These are phyloP conservation scores for Acanthurus lineatus DNA, from an alignment of 2,797 vertebrate species.

Conservation along the genomic window DNA sequence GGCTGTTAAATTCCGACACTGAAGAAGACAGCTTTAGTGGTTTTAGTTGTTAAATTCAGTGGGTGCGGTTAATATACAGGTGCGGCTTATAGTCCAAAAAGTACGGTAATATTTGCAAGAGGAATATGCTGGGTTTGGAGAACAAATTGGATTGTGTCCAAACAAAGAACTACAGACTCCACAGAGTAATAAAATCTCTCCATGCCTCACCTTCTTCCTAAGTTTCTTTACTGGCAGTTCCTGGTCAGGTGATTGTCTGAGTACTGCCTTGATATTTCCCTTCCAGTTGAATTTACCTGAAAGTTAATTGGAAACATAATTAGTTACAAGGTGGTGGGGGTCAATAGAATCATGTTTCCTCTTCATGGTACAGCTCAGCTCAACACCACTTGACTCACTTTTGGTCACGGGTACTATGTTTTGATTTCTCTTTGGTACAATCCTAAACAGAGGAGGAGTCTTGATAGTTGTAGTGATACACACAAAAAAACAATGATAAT, in stretches of 20 bases:
- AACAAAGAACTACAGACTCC: not conserved
- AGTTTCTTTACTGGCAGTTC: slow-evolving; percentile 94
- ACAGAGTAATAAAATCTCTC: not conserved
- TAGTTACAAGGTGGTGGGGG: not conserved
- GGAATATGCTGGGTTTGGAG: not conserved
- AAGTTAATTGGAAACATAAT: slow-evolving; percentile 28
- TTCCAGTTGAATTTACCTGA: slow-evolving; percentile 98
- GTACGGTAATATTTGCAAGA: not conserved
- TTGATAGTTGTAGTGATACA: too few species aligned
- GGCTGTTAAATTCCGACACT: too few species aligned
- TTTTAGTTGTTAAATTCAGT: too few species aligned
- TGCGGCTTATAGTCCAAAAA: too few species aligned
- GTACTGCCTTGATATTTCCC: slow-evolving; percentile 92
- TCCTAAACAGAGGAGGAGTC: not conserved
- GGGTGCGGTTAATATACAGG: too few species aligned
- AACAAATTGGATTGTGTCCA: not conserved
- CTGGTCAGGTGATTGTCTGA: slow-evolving; percentile 90
- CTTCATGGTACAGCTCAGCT: not conserved
- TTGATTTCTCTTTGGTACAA: too few species aligned
- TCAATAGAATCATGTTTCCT: not conserved
- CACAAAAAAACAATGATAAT: not conserved
- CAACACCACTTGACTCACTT: not conserved
- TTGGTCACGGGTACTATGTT: not conserved
- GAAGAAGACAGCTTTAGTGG: too few species aligned
- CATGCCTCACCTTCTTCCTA: slow-evolving; percentile 91